Base-by-base conservation (phyloP, 2,888 invertebrate genomes). In the Phrixothrix hirtus region DNA sequence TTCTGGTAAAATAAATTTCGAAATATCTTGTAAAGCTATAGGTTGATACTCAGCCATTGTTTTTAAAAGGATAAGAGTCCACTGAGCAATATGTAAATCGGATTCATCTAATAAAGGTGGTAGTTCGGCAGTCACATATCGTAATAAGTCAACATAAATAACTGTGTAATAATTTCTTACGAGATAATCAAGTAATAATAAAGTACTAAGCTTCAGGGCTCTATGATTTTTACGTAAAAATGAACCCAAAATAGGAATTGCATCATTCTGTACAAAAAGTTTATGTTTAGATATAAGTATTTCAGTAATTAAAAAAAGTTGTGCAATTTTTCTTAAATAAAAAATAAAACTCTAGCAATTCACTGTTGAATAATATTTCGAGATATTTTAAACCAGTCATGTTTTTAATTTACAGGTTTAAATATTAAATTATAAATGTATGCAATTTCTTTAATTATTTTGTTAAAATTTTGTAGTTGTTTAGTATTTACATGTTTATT, bases 201-300 rank as follows among this genome's bases (percentile, higher is more conserved):
- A 79, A 0, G 97, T 95, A 62, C 91, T 88, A 32, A 98, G 77
- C 76, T 97, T 96, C 48, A 99, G 78, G 7, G 95, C 93, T 57
- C 98, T 83, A 73, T 98, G 95, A 78, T 98, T 98, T 79, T 99
- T 99, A 42, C 97, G 82, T 60, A 99, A 77, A 73, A 98, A 98
- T 1, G 95, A 89, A 17, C 95, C 95, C 44, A 98, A 79, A 46
- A 95, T 90, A 1, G 95, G 95, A 61, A 99, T 85, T 0, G 90
- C 92, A 63, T 96, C 94, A 36, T 86, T 82, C 83, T 92, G 75
- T 41, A 79, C 77, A 45, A 36, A 68, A 67, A 32, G 11, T n/a
- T n/a, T n/a, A n/a, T n/a, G n/a, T n/a, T n/a, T n/a, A n/a, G n/a
- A n/a, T n/a, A n/a, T n/a, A n/a, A n/a, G n/a, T n/a, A n/a, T n/a